Evolutionary conservation across 2,797 vertebrate species (phyloP), one percentile per base, ranked within the genome.

Genomic region (Odontamblyopus lacepedii): DNA sequence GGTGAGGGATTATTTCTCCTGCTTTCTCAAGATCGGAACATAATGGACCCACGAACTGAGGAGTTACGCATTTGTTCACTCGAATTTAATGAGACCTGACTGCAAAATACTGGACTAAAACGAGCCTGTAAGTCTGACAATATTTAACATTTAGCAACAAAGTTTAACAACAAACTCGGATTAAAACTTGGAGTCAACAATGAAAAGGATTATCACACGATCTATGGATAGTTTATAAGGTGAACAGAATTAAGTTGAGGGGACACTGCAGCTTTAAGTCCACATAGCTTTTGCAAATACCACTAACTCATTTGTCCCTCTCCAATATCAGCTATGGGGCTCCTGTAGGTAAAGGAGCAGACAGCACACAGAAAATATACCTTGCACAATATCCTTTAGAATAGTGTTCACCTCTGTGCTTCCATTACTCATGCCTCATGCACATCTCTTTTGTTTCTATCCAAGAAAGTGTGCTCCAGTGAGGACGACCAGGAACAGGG

Each of bases 201-300:
- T 56, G 4, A 63, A 4, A 38, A n/a, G 64, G 16, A 51, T 3
- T 69, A 32, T 15, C 41, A 18, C 53, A 71, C 30, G 19, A 30
- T 61, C 74, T 63, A 60, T 70, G 23, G 66, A 2, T 27, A 41
- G 69, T 62, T 65, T 23, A 55, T 48, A 79, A 75, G 79, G 81
- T 82, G 85, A 38, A 73, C 48, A 70, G 53, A 76, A 69, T 51
- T 63, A 61, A 67, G 85, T 76, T 73, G 69, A 73, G 80, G 84
- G 82, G 80, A 82, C 83, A 83, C 93, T 92, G 92, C 90, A 89
- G 85, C 90, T 92, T 90, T 91, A 88, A 92, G 86, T 88, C 83
- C 82, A 86, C 85, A 89, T 76, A 81, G 83, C 86, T 83, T 78
- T 74, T 79, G 80, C 87, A 87, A 91, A 93, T 86, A 89, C 82